Percentiles rank a stretch among this genome's conserved stretches.
phyloP scores from a whole-genome alignment of 2,797 vertebrate genomes.

The Gobionotothen gibberifrons region DNA sequence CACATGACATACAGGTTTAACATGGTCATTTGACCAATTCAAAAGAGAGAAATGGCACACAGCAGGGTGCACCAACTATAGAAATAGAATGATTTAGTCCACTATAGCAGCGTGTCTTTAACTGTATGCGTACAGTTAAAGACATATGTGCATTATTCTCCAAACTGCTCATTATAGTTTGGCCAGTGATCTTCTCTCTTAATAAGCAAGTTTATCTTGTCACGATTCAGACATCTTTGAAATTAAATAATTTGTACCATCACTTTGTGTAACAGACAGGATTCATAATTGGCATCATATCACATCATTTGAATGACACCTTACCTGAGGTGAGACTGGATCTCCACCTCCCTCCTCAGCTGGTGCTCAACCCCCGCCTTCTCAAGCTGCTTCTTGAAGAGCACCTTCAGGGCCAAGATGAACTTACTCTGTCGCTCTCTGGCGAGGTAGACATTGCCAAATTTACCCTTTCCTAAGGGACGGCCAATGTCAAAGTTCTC shows the following conservation, averaged over 20 bases:
- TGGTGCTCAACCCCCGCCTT: conserved; percentile 97
- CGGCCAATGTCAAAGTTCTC: conserved; percentile 98
- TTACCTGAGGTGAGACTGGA: conserved; percentile 98
- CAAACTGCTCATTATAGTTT: neutral
- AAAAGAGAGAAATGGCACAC: too few species aligned
- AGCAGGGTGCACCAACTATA: too few species aligned
- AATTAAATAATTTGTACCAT: neutral
- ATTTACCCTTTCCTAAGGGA: conserved; percentile 97
- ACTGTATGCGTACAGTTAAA: too few species aligned
- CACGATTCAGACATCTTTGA: neutral
- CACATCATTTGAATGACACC: rapidly evolving
- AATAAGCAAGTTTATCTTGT: neutral
- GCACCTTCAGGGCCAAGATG: conserved; percentile 95
- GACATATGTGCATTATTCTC: too few species aligned
- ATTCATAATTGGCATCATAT: neutral
- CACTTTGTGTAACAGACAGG: neutral
- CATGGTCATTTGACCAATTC: too few species aligned
- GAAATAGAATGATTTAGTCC: too few species aligned
- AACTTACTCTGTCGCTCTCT: conserved; percentile 95
- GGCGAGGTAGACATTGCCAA: conserved; percentile 97
- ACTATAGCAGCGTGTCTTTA: too few species aligned
- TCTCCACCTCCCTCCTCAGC: conserved; percentile 95
- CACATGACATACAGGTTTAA: too few species aligned
- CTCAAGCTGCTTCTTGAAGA: conserved; percentile 96
- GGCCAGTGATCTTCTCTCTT: too few species aligned